A percentile compares a stretch with the other conserved stretches of the same genome.
These are phyloP conservation scores for Microtus montanus DNA, from an alignment of 2,113 vertebrate genomes.

Conservation along the genomic window DNA sequence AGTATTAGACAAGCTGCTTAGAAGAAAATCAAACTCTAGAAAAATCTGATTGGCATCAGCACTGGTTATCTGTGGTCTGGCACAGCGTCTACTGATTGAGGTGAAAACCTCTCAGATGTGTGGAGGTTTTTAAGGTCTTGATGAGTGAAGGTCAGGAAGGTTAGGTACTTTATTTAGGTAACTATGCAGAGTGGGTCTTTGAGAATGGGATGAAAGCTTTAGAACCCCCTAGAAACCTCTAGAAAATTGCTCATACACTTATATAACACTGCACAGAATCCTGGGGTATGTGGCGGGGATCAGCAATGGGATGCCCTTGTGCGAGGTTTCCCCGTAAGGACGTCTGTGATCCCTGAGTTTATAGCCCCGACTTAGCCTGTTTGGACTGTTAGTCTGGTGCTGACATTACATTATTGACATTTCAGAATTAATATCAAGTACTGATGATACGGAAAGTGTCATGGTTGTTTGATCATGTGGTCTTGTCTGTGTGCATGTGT, in stretches of 20 bases:
- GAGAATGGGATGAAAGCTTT: neutral
- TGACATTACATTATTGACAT: neutral
- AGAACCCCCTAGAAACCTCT: neutral
- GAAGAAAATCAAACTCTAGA: neutral
- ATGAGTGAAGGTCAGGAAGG: neutral
- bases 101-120: neutral
- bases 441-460: neutral
- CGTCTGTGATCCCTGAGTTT: neutral
- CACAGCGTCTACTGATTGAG: accelerated
- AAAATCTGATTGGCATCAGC: neutral
- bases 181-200: neutral
- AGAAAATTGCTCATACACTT: accelerated
- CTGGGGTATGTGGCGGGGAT: neutral
- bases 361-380: neutral
- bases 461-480: neutral
- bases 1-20: neutral
- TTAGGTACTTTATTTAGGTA: neutral
- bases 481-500: neutral
- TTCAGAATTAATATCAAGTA: neutral
- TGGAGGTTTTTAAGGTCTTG: neutral
- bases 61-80: too few species aligned
- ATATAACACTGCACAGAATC: accelerated
- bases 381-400: neutral
- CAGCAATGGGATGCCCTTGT: accelerated
- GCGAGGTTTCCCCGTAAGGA: neutral